These are phyloP conservation scores for Ormyrus thymus DNA, from an alignment of 2,888 invertebrate genomes.

Conservation along the genomic window DNA sequence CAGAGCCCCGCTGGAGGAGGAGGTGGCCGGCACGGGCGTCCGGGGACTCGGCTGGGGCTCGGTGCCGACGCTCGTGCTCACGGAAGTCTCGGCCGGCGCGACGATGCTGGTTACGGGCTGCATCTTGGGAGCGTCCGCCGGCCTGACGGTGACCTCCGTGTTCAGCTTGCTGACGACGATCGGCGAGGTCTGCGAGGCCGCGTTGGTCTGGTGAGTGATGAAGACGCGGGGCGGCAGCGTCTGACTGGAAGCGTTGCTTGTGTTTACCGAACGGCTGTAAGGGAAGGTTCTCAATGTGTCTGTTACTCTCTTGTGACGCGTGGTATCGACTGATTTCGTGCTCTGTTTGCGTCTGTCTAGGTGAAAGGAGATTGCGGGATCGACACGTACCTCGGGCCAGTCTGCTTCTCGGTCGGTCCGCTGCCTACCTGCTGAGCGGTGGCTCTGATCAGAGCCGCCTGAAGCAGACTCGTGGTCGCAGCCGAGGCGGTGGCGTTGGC, in stretches of 20 bases:
- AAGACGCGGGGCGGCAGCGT: constrained; percentile 72
- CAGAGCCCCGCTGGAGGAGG: constrained; percentile 37
- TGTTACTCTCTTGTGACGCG: no score
- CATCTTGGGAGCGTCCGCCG: constrained; percentile 77
- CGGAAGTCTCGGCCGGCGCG: constrained; percentile 59
- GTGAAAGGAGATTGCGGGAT: no score
- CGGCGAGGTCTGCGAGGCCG: constrained; percentile 72
- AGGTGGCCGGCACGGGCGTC: constrained; percentile 20
- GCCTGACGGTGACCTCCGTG: constrained; percentile 82
- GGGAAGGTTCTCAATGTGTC: neutral
- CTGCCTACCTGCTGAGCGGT: constrained; percentile 76
- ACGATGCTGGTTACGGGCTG: constrained; percentile 80
- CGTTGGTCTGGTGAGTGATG: constrained; percentile 71
- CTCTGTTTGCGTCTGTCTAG: no score
- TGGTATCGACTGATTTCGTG: no score
- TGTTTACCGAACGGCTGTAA: neutral
- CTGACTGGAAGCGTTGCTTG: constrained; percentile 69
- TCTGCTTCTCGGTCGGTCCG: no score
- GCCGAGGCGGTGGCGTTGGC: constrained; percentile 72
- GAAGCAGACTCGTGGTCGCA: constrained; percentile 82
- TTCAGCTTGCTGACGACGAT: constrained; percentile 80
- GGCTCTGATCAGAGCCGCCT: constrained; percentile 84
- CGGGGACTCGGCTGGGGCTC: constrained; percentile 35
- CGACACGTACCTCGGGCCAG: no score
- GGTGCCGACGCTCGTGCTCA: constrained; percentile 64